Evolutionary conservation across 2,797 vertebrate genomes (phyloP).

Genomic region (Leucoraja ocellata): DNA sequence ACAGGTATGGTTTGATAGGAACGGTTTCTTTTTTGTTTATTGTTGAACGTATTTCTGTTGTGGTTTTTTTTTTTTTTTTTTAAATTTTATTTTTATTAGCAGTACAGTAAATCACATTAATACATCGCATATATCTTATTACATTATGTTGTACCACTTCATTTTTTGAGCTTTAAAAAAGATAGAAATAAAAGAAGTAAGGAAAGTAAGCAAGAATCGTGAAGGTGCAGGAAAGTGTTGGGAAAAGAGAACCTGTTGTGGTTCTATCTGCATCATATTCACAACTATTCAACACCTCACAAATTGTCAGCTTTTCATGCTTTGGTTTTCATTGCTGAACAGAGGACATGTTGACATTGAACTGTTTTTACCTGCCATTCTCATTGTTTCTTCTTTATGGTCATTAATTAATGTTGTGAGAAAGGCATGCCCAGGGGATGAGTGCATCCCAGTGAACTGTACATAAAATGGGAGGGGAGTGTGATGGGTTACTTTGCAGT

Average conservation of each 20-base stretch:
- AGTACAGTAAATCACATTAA: too few relatives aligned
- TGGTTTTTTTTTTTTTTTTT: constrained; percentile 46
- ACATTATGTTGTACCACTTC: too few relatives aligned
- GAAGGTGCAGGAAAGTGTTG: too few relatives aligned
- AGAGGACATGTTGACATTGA: constrained; percentile 15
- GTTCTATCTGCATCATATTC: constrained; percentile 42
- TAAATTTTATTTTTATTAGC: too few relatives aligned
- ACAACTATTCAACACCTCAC: not conserved
- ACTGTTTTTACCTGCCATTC: not conserved
- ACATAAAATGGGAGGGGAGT: not conserved
- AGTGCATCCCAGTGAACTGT: not conserved
- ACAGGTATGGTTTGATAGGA: constrained; percentile 64
- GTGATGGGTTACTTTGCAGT: not conserved
- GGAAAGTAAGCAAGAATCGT: too few relatives aligned
- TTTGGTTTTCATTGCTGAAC: not conserved
- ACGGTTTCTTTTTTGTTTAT: not conserved
- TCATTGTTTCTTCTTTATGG: not conserved
- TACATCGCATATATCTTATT: too few relatives aligned
- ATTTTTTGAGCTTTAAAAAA: too few relatives aligned
- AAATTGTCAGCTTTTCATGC: not conserved
- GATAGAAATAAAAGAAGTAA: too few relatives aligned
- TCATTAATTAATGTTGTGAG: not conserved
- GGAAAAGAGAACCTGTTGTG: constrained; percentile 41
- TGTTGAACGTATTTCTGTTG: constrained; percentile 41
- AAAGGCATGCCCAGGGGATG: not conserved